Evolutionary conservation across 2,888 invertebrate genomes (phyloP), one percentile per base, ranked within the genome.

Genomic region (Drosophila sordidula): DNA sequence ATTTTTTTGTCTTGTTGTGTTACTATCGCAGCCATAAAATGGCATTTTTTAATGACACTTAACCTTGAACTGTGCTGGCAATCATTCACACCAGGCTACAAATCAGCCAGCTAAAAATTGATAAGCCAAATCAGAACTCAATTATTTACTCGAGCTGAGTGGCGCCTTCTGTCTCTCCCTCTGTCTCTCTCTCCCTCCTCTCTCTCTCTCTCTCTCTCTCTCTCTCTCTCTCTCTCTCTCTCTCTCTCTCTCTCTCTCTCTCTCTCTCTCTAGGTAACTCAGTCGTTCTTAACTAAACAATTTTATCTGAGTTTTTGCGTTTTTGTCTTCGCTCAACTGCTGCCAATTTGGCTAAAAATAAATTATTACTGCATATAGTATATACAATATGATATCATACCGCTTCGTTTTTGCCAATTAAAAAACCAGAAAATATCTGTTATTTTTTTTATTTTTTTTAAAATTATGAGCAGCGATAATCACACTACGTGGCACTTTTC

Each of bases 291-390:
- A 72, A 63, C 76, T 78, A 75, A 70, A 61, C 50, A 72, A n/a
- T 81, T 87, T 85, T 82, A 82, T 87, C 88, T 82, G 64, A 29
- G 54, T 49, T 51, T 56, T 76, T 47, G 54, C 47, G 57, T 63
- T 68, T 51, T 62, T 58, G 64, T 50, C 70, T 70, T 54, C 54
- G 59, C 59, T 51, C 46, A 41, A 41, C 41, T 42, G 75, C 70
- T 82, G 83, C 70, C 84, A 85, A 87, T 85, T 85, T 85, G 83
- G 77, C 88, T 89, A 85, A 85, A 85, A 85, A 85, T 85, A 85
- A 85, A 85, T 81, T 66, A 85, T 85, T 87, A 79, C 86, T 67
- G 83, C 68, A 44, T 79, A 70, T 86, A 88, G 80, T 69, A 75
- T 80, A 80, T 41, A 64, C 49, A 81, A 88, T 79, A 86, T 87